Conservation (phyloP, 2,888 invertebrate species). For the Drosophila rellima region DNA sequence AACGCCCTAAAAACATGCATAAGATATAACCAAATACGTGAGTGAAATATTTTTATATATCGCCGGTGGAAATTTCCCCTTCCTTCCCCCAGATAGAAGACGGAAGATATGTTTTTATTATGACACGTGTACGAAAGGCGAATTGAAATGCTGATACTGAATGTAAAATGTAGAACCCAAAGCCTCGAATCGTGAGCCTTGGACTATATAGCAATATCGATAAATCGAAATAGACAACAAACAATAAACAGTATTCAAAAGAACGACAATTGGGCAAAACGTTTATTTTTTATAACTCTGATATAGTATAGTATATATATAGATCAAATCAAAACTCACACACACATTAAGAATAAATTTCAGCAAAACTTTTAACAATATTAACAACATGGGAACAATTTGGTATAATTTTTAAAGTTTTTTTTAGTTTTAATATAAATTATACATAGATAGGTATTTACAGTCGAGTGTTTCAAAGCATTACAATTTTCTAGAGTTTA, state of each 20-base stretch:
- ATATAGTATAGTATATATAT: constrained; percentile 29
- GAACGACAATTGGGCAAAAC: constrained; percentile 60
- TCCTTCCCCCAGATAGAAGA: not conserved
- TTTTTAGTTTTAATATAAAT: constrained; percentile 41
- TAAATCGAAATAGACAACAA: constrained; percentile 43
- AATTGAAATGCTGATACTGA: constrained; percentile 23
- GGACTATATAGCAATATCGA: constrained; percentile 16
- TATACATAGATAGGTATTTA: constrained; percentile 51
- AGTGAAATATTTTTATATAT: constrained; percentile 7
- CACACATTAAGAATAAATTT: constrained; percentile 51
- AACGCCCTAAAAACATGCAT: constrained; percentile 38
- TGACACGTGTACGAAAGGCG: constrained; percentile 44
- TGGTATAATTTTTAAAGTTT: constrained; percentile 43
- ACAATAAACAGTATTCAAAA: constrained; percentile 57
- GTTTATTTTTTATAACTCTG: constrained; percentile 51
- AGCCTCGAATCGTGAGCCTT: constrained; percentile 4
- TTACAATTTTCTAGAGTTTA: not conserved
- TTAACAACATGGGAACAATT: constrained; percentile 68
- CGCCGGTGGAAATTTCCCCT: not conserved
- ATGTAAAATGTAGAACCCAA: constrained; percentile 21
- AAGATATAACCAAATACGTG: constrained; percentile 15
- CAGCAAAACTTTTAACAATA: constrained; percentile 61
- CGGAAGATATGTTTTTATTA: constrained; percentile 23
- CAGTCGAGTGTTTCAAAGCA: constrained; percentile 59
- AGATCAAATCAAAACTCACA: constrained; percentile 35